phyloP scores from a whole-genome alignment of 1,140 invertebrate genomes.

The Procambarus clarkii region DNA sequence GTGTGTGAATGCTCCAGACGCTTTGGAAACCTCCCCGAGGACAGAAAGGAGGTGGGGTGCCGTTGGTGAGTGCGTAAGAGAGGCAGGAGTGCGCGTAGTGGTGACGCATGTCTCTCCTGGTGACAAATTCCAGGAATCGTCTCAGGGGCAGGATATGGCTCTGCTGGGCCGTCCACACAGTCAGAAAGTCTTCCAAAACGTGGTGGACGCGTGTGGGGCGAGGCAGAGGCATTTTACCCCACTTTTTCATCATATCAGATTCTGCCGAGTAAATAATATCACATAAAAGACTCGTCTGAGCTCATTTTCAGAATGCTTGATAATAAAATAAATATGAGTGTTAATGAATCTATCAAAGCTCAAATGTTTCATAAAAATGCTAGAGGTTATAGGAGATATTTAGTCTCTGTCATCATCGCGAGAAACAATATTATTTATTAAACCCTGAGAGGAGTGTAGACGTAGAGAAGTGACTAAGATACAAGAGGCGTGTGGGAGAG shows the following conservation, averaged over 20 bases:
- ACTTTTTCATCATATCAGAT: conserved; percentile 73
- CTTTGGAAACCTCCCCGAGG: not conserved
- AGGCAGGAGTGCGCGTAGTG: conserved; percentile 76
- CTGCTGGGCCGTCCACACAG: conserved; percentile 75
- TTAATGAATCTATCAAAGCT: too few species aligned
- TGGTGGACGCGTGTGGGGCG: conserved; percentile 76
- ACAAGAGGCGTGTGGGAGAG: too few species aligned
- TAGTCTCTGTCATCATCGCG: too few species aligned
- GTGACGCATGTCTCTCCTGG: conserved; percentile 74
- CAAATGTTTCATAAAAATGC: too few species aligned
- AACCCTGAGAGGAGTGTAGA: too few species aligned
- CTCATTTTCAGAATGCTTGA: not conserved
- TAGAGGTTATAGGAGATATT: too few species aligned
- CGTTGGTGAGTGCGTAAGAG: conserved; percentile 74
- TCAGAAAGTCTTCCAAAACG: conserved; percentile 78
- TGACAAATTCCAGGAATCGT: conserved; percentile 75
- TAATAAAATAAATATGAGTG: not conserved
- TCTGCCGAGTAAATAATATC: conserved; percentile 73
- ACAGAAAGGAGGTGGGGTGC: conserved; percentile 36
- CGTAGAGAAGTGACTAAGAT: too few species aligned
- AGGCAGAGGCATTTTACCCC: conserved; percentile 73
- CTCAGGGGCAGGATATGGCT: conserved; percentile 76
- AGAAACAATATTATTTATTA: too few species aligned
- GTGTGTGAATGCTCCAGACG: not conserved
- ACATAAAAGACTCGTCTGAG: not conserved